Evolutionary conservation across 2,888 invertebrate genomes (phyloP).

Genomic region (Volucella inflata): DNA sequence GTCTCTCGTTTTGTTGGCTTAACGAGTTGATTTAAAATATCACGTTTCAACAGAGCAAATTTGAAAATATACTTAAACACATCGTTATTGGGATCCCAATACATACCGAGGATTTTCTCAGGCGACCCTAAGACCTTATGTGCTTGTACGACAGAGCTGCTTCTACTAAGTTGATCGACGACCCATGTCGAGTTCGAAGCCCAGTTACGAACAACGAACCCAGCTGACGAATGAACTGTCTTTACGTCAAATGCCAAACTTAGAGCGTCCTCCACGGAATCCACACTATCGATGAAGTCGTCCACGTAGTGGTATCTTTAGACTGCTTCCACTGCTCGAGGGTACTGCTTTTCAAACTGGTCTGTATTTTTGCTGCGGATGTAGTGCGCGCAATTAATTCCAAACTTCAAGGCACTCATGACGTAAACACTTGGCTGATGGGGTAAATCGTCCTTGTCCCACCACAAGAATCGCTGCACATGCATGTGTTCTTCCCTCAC

Average conservation of each 20-base stretch:
- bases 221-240: conserved; percentile 10
- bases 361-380: conserved; percentile 35
- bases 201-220: conserved; percentile 67
- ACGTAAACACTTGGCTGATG: conserved; percentile 44
- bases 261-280: too few relatives aligned
- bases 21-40: conserved; percentile 46
- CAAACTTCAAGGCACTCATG: conserved; percentile 64
- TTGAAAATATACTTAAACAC: conserved; percentile 65
- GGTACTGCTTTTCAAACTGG: conserved; percentile 56
- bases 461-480: conserved; percentile 61
- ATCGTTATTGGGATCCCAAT: conserved; percentile 54
- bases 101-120: conserved; percentile 44
- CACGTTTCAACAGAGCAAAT: conserved; percentile 59
- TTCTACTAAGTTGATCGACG: conserved; percentile 1
- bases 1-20: conserved; percentile 65
- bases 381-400: conserved; percentile 58
- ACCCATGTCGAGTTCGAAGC: conserved; percentile 63
- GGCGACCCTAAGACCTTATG: conserved; percentile 11
- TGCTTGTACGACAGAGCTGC: not conserved
- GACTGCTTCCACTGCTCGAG: conserved; percentile 76
- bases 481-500: conserved; percentile 57
- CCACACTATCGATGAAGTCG: too few relatives aligned
- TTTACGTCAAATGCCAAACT: conserved; percentile 65
- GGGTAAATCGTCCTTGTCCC: conserved; percentile 27
- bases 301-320: conserved; percentile 78